phyloP scores from a whole-genome alignment of 2,113 vertebrate genomes.

The Halichoerus grypus region DNA sequence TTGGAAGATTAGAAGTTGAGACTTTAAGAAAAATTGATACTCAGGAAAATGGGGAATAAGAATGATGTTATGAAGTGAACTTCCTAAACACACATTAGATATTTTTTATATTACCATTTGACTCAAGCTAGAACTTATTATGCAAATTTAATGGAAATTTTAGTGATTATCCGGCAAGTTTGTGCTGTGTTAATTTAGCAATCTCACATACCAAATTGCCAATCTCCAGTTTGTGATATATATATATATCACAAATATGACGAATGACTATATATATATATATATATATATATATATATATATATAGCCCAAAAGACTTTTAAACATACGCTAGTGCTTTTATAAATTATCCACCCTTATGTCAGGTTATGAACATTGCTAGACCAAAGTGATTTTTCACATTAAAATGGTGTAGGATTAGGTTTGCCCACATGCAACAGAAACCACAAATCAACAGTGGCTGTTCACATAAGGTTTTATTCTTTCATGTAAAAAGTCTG shows the following conservation, averaged over 20 bases:
- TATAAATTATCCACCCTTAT: conserved; percentile 59
- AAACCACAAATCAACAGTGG: conserved; percentile 52
- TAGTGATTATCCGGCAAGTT: conserved; percentile 40
- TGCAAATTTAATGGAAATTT: conserved; percentile 73
- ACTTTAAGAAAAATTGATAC: conserved; percentile 1
- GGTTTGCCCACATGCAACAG: conserved; percentile 20
- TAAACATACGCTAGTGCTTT: conserved; percentile 64
- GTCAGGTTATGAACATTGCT: conserved; percentile 67
- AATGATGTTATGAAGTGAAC: conserved; percentile 30
- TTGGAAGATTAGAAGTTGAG: conserved; percentile 47
- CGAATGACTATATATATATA: neutral
- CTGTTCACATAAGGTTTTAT: conserved; percentile 60
- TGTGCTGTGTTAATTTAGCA: conserved; percentile 62
- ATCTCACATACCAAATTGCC: conserved; percentile 49
- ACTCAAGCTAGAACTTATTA: conserved; percentile 64
- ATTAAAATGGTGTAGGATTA: conserved; percentile 45
- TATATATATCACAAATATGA: neutral
- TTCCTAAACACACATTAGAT: conserved; percentile 11
- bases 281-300: neutral
- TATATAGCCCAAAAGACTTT: conserved; percentile 7
- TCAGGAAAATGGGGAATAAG: conserved; percentile 16
- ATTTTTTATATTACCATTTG: conserved; percentile 62
- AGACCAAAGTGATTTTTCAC: conserved; percentile 68
- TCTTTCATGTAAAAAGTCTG: conserved; percentile 18
- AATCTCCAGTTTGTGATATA: conserved; percentile 39